Base-by-base conservation (phyloP, 2,888 invertebrate genomes). In the Allacma fusca region DNA sequence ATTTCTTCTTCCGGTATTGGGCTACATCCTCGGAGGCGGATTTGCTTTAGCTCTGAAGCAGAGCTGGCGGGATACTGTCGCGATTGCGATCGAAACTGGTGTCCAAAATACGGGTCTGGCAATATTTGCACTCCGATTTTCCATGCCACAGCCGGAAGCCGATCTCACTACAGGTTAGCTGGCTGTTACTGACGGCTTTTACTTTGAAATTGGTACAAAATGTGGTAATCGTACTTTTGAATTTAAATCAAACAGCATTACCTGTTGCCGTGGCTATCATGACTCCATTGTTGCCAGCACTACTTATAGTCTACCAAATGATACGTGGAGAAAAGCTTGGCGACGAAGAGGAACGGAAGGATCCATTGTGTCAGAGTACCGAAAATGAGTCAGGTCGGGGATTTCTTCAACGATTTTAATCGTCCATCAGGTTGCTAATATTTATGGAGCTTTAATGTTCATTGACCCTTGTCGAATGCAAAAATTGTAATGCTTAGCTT, bases 51-150 rank as follows among this genome's bases (percentile, higher is more conserved):
- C 91, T 0, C 88, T 90, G 19, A 88, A 89, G 29, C 93, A 93
- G 85, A 88, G 90, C 5, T 86, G 89, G 64, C 86, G 89, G 1
- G 94, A 96, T 86, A 88, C 91, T 1, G 87, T 94, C n/a, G 95
- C 97, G 5, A 96, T 97, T 85, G 92, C 94, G 69, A 92, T 97
- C 70, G 97, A 97, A 88, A 94, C 95, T 4, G 96, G 97, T 72
- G 92, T 97, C 75, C 96, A 97, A 88, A 97, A 97, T 88, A 96
- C 96, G 0, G 96, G 96, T 64, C 92, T 97, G 81, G 91, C 96
- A 0, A 96, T 97, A 85, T 94, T 97, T 87, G 88, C 97, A 83
- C 88, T 97, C 75, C 88, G 93, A 77, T 92, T 94, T 85, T 91
- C 94, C 2, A 88, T 97, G 78, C 91, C 90, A 0, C 93, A 95